Evolutionary conservation across 2,113 vertebrate genomes (phyloP), one percentile per base, ranked within the genome.

Genomic region (Anguilla rostrata): DNA sequence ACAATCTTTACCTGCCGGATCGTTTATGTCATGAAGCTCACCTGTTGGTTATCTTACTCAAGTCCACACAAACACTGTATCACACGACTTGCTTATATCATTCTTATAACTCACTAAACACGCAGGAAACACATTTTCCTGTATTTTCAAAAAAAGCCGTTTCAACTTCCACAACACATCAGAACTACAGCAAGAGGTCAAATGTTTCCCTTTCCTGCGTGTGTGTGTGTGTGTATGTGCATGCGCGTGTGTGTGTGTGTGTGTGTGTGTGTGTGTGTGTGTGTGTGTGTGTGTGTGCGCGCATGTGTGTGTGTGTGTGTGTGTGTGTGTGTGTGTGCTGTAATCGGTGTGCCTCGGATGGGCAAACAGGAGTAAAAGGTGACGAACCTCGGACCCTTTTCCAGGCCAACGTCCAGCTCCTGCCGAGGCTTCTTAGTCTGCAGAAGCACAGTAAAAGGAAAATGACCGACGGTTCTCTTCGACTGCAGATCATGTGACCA

Each of bases 371-470:
- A 83, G 60, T n/a, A 84, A 81, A 81, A 1, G 5, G 66, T 75
- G 12, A 92, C 92, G 43, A 43, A 96, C 95, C 93, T 89, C 0
- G 85, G 56, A n/a, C 93, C 88, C 81, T 94, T 91, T 29, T 94
- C 89, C 87, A 89, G 91, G 82, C 86, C 85, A 12, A 84, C 39
- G 14, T 93, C 91, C 0, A 92, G 60, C 14, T 95, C 95, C 41
- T 93, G 92, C 84, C 94, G 95, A 16, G 92, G 93, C 90, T 96
- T 96, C 93, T 96, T 96, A 29, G 92, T 88, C 95, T 96, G 88
- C 18, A 82, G 49, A 85, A 87, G 29, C 5, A 60, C 80, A 11
- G 91, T 41, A 88, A 1, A 34, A 41, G 18, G 15, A 83, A 14
- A 78, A 83, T 43, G 66, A 29, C 16, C 3, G 79, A 49, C 41